A percentile compares a stretch with the other conserved stretches of the same genome.
Evolutionary conservation across 1,140 invertebrate species (phyloP).

Genomic region (Eubasilissa regina): DNA sequence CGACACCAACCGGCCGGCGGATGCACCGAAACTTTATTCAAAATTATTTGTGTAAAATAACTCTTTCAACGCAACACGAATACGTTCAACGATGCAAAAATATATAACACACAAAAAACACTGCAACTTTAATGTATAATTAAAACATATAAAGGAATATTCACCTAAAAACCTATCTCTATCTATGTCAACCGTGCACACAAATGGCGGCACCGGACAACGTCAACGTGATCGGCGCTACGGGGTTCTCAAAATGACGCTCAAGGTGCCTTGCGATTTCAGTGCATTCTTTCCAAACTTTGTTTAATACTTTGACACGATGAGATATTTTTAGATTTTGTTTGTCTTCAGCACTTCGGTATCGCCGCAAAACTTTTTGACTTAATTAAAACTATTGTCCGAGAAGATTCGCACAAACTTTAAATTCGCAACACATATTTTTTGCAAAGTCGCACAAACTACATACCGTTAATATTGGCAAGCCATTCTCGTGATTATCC

Average conservation of each 20-base stretch:
- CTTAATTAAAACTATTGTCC: slow-evolving; percentile 36
- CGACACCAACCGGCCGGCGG: slow-evolving; percentile 73
- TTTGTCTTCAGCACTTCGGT: slow-evolving; percentile 45
- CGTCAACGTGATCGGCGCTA: slow-evolving; percentile 84
- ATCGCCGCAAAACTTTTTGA: slow-evolving; percentile 24
- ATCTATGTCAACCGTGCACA: slow-evolving; percentile 81
- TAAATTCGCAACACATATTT: slow-evolving; percentile 39
- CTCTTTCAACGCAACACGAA: slow-evolving; percentile 19
- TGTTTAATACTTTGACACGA: slow-evolving; percentile 50
- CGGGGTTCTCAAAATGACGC: slow-evolving; percentile 84
- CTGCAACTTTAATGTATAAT: slow-evolving; percentile 60
- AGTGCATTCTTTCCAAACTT: slow-evolving; percentile 67
- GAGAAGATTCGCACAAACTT: slow-evolving; percentile 28
- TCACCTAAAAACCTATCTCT: slow-evolving; percentile 72
- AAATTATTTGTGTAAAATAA: slow-evolving; percentile 47
- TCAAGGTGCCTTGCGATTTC: slow-evolving; percentile 76
- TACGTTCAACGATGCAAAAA: slow-evolving; percentile 29
- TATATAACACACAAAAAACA: slow-evolving; percentile 53
- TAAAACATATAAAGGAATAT: slow-evolving; percentile 62
- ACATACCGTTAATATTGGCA: slow-evolving; percentile 47
- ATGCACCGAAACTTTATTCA: slow-evolving; percentile 61
- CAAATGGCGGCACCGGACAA: slow-evolving; percentile 75
- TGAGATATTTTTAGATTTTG: slow-evolving; percentile 50
- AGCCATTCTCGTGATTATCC: slow-evolving; percentile 44
- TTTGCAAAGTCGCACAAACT: slow-evolving; percentile 46